phyloP scores from a whole-genome alignment of 64 coral and sea anemone genomes.

The Cladopsammia gracilis region DNA sequence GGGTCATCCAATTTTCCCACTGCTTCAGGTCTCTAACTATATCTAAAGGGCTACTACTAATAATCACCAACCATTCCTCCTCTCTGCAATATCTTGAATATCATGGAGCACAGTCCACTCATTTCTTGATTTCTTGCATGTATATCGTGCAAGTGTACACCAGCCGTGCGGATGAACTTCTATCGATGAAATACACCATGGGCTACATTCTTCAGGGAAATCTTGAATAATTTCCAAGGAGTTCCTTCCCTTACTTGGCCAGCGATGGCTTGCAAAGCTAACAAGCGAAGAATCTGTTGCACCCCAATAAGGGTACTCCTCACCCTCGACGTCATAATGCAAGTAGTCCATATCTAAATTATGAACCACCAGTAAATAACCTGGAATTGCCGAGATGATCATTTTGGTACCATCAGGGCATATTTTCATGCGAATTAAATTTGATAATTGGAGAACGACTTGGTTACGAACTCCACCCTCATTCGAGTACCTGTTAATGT shows the following conservation, averaged over 20 bases:
- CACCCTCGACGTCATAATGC: constrained; percentile 21
- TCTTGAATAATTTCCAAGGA: constrained; percentile 84
- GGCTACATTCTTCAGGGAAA: constrained; percentile 76
- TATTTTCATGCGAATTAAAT: constrained; percentile 93
- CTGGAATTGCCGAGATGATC: constrained; percentile 77
- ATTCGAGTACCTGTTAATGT: constrained; percentile 67
- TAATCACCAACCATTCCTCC: not conserved
- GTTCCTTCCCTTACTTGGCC: constrained; percentile 68
- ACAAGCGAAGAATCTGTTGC: constrained; percentile 1
- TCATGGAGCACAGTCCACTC: constrained; percentile 98
- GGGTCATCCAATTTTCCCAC: too few species aligned
- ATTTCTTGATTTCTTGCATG: constrained; percentile 57
- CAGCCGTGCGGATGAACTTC: constrained; percentile 91
- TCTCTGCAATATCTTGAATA: constrained; percentile 57
- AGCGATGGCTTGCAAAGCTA: constrained; percentile 13
- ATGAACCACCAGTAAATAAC: constrained; percentile 77
- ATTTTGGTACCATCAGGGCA: constrained; percentile 84
- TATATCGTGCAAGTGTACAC: constrained; percentile 82
- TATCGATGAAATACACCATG: constrained; percentile 90
- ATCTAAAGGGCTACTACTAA: not conserved
- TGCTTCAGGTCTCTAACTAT: too few species aligned
- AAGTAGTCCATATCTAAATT: constrained; percentile 79
- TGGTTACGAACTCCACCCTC: constrained; percentile 16
- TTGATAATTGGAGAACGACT: constrained; percentile 50
- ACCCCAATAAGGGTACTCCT: constrained; percentile 23